Conservation (phyloP, 2,797 vertebrate species). For the Propithecus deckenii region DNA sequence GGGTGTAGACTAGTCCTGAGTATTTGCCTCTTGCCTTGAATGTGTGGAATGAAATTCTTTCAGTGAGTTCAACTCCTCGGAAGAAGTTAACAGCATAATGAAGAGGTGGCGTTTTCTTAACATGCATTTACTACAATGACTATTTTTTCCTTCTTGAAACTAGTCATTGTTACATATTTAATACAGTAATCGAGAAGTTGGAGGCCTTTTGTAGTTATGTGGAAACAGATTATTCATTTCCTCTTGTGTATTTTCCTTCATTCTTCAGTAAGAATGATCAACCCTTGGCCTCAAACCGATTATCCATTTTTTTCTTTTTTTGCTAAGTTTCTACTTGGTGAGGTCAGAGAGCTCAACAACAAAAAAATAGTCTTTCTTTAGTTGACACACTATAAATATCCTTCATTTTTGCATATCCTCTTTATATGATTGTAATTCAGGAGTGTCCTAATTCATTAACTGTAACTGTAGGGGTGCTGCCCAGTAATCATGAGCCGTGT, state of each 20-base stretch:
- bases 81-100: neutral
- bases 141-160: slow-evolving; percentile 48
- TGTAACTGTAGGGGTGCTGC: neutral
- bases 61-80: neutral
- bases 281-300: neutral
- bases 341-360: neutral
- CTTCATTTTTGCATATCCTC: neutral
- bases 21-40: neutral
- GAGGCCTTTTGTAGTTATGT: neutral
- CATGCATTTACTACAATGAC: neutral
- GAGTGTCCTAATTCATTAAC: neutral
- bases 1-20: neutral
- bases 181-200: slow-evolving; percentile 14
- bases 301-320: neutral
- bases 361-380: neutral
- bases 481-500: neutral
- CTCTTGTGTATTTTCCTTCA: slow-evolving; percentile 3
- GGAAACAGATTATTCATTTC: slow-evolving; percentile 5
- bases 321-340: slow-evolving; percentile 16
- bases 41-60: neutral
- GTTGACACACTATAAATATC: neutral
- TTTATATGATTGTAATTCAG: neutral
- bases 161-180: slow-evolving; percentile 6
- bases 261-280: slow-evolving; percentile 26
- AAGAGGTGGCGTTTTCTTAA: neutral